Conservation (phyloP, 2,797 vertebrate genomes). For the Xiphorhynchus erythropygius region DNA sequence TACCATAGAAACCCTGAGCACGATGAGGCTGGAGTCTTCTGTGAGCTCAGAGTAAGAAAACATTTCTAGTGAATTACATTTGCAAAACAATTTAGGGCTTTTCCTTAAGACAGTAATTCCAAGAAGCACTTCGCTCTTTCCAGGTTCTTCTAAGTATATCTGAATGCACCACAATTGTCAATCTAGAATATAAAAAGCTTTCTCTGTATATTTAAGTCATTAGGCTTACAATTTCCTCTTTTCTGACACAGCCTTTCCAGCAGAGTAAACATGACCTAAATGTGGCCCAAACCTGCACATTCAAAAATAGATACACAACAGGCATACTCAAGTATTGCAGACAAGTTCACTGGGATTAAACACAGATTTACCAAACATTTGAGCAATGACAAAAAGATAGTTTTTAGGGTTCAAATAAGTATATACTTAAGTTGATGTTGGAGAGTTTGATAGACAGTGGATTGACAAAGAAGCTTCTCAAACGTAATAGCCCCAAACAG, state of each 20-base stretch:
- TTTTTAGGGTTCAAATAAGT: slow-evolving; percentile 1
- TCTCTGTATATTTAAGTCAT: background rate
- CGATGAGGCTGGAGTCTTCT: background rate
- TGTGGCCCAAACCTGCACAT: background rate
- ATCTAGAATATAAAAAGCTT: background rate
- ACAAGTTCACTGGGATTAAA: background rate
- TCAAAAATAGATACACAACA: background rate
- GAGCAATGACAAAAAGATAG: background rate
- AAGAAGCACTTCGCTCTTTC: background rate
- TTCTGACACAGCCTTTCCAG: background rate
- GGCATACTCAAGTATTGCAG: background rate
- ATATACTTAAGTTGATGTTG: background rate
- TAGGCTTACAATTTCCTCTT: background rate
- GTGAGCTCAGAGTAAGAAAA: slow-evolving; percentile 9
- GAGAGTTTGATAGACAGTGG: slow-evolving; percentile 1
- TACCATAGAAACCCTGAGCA: slow-evolving; percentile 23
- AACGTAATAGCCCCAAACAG: background rate
- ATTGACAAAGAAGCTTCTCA: background rate
- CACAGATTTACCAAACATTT: background rate
- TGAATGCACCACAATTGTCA: background rate
- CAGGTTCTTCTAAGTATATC: background rate
- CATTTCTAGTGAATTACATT: background rate
- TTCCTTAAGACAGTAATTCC: slow-evolving; percentile 8
- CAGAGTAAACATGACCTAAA: background rate
- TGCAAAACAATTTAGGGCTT: slow-evolving; percentile 11